These are phyloP conservation scores for Micromussa lordhowensis DNA, from an alignment of 92 coral and sea anemone genomes.

Conservation along the genomic window DNA sequence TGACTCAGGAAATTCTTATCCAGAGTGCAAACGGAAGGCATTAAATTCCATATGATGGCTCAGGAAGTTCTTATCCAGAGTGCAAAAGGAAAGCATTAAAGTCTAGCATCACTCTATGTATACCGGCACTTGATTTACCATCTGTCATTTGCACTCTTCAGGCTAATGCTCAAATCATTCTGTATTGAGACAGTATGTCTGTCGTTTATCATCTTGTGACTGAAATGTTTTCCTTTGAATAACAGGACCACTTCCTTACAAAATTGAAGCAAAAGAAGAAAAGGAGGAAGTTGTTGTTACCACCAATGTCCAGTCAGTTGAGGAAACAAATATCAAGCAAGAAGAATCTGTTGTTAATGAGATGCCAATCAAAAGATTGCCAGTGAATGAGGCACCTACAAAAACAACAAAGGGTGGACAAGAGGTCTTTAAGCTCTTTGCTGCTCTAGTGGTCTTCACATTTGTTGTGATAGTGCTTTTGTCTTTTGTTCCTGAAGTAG, in stretches of 20 bases:
- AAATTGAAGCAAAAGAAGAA: slow-evolving; percentile 19
- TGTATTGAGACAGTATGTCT: background rate
- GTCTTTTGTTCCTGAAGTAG: slow-evolving; percentile 22
- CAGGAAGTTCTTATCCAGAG: too few species aligned
- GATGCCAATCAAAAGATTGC: background rate
- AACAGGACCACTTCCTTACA: background rate
- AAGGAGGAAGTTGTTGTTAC: background rate
- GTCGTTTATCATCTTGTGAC: background rate
- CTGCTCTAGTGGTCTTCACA: background rate
- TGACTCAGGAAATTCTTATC: too few species aligned
- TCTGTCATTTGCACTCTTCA: background rate
- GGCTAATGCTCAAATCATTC: background rate
- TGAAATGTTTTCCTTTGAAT: background rate
- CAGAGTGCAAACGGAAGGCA: too few species aligned
- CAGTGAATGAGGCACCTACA: background rate
- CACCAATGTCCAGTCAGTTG: background rate
- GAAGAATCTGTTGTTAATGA: background rate
- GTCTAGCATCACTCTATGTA: background rate
- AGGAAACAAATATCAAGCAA: background rate
- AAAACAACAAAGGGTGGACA: background rate
- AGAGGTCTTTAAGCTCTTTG: slow-evolving; percentile 9
- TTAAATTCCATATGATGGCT: too few species aligned
- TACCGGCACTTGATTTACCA: background rate
- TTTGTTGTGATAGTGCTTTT: background rate
- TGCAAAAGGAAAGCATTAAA: too few species aligned